Evolutionary conservation across 1,140 invertebrate species (phyloP).

Genomic region (Sycophila sp.): DNA sequence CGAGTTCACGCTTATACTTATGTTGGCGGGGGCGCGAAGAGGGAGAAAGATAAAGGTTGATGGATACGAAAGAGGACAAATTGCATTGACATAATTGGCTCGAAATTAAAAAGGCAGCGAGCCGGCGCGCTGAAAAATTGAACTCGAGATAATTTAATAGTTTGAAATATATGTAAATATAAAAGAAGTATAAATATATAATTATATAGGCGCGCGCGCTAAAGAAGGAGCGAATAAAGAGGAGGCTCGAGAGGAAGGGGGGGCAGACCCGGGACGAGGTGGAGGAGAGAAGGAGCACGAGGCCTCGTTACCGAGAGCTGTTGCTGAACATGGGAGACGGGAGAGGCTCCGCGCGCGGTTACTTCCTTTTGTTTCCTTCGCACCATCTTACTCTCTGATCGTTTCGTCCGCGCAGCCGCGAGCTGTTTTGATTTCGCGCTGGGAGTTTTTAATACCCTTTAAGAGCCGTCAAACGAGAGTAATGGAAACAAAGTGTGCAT

Average conservation of each 20-base stretch:
- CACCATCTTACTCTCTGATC: conserved; percentile 37
- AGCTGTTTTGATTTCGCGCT: conserved; percentile 38
- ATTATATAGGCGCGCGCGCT: background rate
- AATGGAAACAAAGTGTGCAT: conserved; percentile 39
- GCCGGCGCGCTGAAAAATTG: too few species aligned
- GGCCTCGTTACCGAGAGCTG: conserved; percentile 35
- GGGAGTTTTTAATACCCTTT: conserved; percentile 37
- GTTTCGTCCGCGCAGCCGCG: conserved; percentile 9
- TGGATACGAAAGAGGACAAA: too few species aligned
- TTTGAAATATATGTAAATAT: conserved; percentile 15
- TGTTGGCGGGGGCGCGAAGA: too few species aligned
- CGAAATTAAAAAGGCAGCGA: background rate
- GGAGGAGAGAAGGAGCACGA: background rate
- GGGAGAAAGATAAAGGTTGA: too few species aligned
- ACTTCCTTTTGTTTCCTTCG: conserved; percentile 36
- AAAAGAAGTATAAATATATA: conserved; percentile 21
- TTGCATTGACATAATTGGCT: too few species aligned
- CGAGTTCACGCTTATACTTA: too few species aligned
- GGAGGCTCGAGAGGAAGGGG: background rate
- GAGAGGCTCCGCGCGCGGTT: conserved; percentile 3
- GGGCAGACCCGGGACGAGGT: conserved; percentile 18
- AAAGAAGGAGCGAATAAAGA: background rate
- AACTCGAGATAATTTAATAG: conserved; percentile 1
- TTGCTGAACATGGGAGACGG: background rate
- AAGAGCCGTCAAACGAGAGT: conserved; percentile 37